phyloP scores from a whole-genome alignment of 2,888 invertebrate species.

The Rhopalosiphum nymphaeae region DNA sequence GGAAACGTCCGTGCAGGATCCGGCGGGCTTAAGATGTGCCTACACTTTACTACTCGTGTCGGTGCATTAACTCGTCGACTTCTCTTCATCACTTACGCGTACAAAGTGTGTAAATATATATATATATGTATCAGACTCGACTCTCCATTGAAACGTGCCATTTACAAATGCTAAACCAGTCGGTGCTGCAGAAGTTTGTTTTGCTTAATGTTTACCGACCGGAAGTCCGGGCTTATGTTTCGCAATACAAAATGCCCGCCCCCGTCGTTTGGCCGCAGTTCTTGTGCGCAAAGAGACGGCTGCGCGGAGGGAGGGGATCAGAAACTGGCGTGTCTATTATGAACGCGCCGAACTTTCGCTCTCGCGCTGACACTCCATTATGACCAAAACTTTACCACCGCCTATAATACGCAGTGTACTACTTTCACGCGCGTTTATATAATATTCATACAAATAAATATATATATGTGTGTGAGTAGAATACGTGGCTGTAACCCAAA shows the following conservation, averaged over 20 bases:
- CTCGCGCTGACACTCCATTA: slow-evolving; percentile 40
- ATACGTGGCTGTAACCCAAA: background rate
- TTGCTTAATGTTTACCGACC: slow-evolving; percentile 56
- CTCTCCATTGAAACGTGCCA: slow-evolving; percentile 54
- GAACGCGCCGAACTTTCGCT: slow-evolving; percentile 36
- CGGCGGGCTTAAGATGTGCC: slow-evolving; percentile 29
- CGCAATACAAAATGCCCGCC: slow-evolving; percentile 25
- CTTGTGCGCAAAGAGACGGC: background rate
- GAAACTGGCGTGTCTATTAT: slow-evolving; percentile 31
- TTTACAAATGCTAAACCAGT: slow-evolving; percentile 57
- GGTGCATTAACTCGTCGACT: slow-evolving; percentile 35
- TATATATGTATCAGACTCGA: slow-evolving; percentile 29
- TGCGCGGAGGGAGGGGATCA: background rate
- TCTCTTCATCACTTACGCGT: background rate
- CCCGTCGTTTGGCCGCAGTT: background rate
- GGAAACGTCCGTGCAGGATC: slow-evolving; percentile 17
- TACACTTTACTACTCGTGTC: background rate
- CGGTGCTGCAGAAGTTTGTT: slow-evolving; percentile 51
- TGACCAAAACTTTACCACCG: slow-evolving; percentile 31
- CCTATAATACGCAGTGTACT: slow-evolving; percentile 1
- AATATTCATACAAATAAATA: background rate
- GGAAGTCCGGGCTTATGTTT: slow-evolving; percentile 59
- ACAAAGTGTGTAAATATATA: background rate
- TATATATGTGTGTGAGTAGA: background rate
- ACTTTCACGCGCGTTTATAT: slow-evolving; percentile 22